These are phyloP conservation scores for Atethmia centrago DNA, from an alignment of 2,888 invertebrate species.

Conservation along the genomic window DNA sequence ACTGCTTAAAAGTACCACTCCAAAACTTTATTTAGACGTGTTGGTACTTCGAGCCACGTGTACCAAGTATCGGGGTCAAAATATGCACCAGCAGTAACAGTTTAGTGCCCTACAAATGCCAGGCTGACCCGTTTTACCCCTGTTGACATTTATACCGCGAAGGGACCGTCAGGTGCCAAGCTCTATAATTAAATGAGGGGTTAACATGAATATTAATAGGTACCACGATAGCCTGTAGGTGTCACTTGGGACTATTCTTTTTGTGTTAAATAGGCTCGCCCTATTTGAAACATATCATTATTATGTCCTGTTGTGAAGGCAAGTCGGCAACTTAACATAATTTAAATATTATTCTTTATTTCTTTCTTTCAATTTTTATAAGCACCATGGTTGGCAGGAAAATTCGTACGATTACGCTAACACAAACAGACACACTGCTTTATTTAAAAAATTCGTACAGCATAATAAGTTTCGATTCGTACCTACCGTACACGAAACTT, in stretches of 20 bases:
- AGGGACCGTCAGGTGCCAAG: slow-evolving; percentile 48
- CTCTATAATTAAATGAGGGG: slow-evolving; percentile 60
- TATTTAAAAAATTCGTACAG: neutral
- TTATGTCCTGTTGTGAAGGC: slow-evolving; percentile 6
- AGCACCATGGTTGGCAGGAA: too few relatives aligned
- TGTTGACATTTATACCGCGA: slow-evolving; percentile 60
- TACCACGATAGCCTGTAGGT: neutral
- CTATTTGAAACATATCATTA: slow-evolving; percentile 21
- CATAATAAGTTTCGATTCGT: too few relatives aligned
- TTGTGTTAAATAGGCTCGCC: slow-evolving; percentile 9
- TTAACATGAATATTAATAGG: slow-evolving; percentile 42
- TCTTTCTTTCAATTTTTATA: neutral
- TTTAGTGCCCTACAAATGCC: slow-evolving; percentile 67
- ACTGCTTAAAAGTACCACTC: neutral
- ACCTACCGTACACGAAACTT: too few relatives aligned
- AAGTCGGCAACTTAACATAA: neutral
- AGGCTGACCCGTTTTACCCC: slow-evolving; percentile 63
- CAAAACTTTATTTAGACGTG: slow-evolving; percentile 17
- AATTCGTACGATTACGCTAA: neutral
- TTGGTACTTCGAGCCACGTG: slow-evolving; percentile 31
- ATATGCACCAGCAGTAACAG: slow-evolving; percentile 56
- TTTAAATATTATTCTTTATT: neutral
- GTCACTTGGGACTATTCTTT: slow-evolving; percentile 43
- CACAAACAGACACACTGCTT: too few relatives aligned
- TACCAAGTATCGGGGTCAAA: slow-evolving; percentile 49